Evolutionary conservation across 1,140 invertebrate genomes (phyloP), one percentile per base, ranked within the genome.

Genomic region (Philopotamus ludificatus): DNA sequence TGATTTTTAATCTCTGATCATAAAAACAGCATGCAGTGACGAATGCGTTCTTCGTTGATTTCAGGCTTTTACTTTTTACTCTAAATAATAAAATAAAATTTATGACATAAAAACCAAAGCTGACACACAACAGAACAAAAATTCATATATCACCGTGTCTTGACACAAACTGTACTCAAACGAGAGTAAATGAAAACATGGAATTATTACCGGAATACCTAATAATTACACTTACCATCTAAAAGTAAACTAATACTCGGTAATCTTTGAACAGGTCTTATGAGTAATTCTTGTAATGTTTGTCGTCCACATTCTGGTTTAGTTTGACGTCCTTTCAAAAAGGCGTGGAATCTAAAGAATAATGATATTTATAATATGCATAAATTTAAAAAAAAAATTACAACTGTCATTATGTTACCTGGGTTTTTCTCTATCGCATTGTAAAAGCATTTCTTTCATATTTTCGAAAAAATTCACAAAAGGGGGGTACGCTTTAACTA

Each of bases 381-480:
- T 23, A 12, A 16, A 41, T 39, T 20, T 28, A 54, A n/a, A 25
- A 58, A 44, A 58, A 8, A 16, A n/a, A 34, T 26, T 21, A 2
- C 4, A 7, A 12, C 28, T 7, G 28, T 34, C 28, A 34, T 34
- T 7, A 34, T 34, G 4, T 34, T 34, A 81, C 75, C 93, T 84
- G 20, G 94, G 93, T 77, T 97, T 96, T 70, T 88, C 89, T 75
- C 86, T 85, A 81, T 97, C 94, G 82, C 94, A 97, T 73, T 90
- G 86, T 65, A 87, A 81, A 70, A 99, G 85, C 81, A 91, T 93
- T 73, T 95, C 91, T 78, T 97, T 97, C 73, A 94, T 94, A 75
- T 94, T 92, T 78, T 98, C 95, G 77, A 97, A 98, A 77, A 93
- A 98, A 79, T 99, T 99, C 9, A 98, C 90, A 79, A 97, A 99